Evolutionary conservation across 2,888 invertebrate genomes (phyloP).

Genomic region (Mesopsocus fuscifrons): DNA sequence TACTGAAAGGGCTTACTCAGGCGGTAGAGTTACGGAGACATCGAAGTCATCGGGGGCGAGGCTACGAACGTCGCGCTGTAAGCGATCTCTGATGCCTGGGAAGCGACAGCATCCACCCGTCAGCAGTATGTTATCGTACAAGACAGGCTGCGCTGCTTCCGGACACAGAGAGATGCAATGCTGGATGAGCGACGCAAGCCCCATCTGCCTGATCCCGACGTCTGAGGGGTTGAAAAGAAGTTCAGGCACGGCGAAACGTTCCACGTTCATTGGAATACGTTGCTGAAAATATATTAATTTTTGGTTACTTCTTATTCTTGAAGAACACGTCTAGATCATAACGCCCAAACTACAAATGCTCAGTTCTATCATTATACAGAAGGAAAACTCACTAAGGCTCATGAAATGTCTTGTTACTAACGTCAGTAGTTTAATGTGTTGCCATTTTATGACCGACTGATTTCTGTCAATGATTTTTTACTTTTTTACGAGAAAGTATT

Average conservation of each 20-base stretch:
- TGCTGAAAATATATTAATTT: conserved; percentile 33
- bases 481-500: too few relatives aligned
- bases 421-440: too few relatives aligned
- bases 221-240: conserved; percentile 87
- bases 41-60: conserved; percentile 58
- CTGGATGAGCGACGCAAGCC: conserved; percentile 75
- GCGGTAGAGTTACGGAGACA: conserved; percentile 48
- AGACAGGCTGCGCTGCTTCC: conserved; percentile 48
- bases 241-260: conserved; percentile 89
- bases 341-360: too few relatives aligned
- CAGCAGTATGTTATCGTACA: conserved; percentile 66
- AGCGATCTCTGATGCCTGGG: conserved; percentile 62
- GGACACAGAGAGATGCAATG: conserved; percentile 58
- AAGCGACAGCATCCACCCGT: conserved; percentile 66
- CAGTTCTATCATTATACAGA: too few relatives aligned
- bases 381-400: too few relatives aligned
- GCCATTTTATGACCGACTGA: too few relatives aligned
- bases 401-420: too few relatives aligned
- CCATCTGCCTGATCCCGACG: conserved; percentile 79
- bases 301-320: too few relatives aligned
- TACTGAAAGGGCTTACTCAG: too few relatives aligned
- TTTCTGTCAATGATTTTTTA: too few relatives aligned
- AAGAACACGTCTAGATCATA: too few relatives aligned
- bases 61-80: conserved; percentile 58
- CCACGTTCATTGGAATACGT: conserved; percentile 73